Evolutionary conservation across 2,113 vertebrate genomes (phyloP).

Genomic region (Anas platyrhynchos): DNA sequence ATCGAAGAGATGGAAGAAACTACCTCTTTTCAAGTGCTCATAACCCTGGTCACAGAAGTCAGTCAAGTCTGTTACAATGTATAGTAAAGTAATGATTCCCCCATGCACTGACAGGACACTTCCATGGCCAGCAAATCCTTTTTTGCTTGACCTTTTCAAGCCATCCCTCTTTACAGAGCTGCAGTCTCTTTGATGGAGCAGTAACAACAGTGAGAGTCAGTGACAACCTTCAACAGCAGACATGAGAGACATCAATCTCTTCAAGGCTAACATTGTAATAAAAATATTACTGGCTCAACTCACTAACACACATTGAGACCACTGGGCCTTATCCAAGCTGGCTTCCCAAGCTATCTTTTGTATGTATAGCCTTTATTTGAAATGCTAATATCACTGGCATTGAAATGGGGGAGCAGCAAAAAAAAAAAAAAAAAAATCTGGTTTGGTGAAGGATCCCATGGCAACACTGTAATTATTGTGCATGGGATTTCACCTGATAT

Average conservation of each 20-base stretch:
- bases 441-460: too few species aligned
- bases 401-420: too few species aligned
- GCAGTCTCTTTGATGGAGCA: neutral
- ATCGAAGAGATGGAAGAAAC: neutral
- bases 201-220: neutral
- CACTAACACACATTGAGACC: neutral
- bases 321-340: neutral
- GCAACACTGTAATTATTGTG: too few species aligned
- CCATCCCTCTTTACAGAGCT: neutral
- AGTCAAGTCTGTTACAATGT: neutral
- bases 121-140: neutral
- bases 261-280: neutral
- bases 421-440: too few species aligned
- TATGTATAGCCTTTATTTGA: too few species aligned
- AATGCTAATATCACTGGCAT: too few species aligned
- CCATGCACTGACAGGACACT: neutral
- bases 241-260: neutral
- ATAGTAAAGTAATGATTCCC: neutral
- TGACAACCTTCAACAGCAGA: neutral
- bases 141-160: neutral
- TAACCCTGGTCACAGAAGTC: neutral
- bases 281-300: neutral
- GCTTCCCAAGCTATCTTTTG: too few species aligned
- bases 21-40: neutral
- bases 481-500: too few species aligned